These are phyloP conservation scores for Norana najaformis DNA, from an alignment of 2,888 invertebrate species.

Conservation along the genomic window DNA sequence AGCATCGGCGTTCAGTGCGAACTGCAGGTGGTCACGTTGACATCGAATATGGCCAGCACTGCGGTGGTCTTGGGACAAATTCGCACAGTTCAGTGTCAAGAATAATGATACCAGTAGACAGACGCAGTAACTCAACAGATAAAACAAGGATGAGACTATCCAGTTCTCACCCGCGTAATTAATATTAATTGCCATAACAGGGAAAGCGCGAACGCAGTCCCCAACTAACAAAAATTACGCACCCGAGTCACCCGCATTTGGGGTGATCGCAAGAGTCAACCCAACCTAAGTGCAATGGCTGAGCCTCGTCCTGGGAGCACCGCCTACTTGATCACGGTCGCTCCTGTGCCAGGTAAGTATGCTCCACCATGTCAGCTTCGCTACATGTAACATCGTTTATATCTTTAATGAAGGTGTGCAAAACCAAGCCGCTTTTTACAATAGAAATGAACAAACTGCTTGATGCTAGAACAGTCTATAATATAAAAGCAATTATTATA, in stretches of 20 bases:
- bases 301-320: conserved; percentile 74
- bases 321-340: conserved; percentile 74
- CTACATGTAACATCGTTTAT: neutral
- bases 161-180: neutral
- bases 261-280: conserved; percentile 77
- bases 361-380: conserved; percentile 26
- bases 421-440: neutral
- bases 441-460: neutral
- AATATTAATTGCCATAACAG: conserved; percentile 20
- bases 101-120: too few relatives aligned
- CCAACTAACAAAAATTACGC: conserved; percentile 42
- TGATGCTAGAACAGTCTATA: neutral
- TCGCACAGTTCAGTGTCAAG: too few relatives aligned
- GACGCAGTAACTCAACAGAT: too few relatives aligned
- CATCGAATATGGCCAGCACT: too few relatives aligned
- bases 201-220: conserved; percentile 40
- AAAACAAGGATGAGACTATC: too few relatives aligned
- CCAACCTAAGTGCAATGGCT: conserved; percentile 75
- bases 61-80: too few relatives aligned
- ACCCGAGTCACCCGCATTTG: conserved; percentile 74
- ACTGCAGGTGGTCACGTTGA: too few relatives aligned
- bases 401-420: conserved; percentile 18
- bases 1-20: too few relatives aligned
- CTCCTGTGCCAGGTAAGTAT: conserved; percentile 76
- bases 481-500: neutral